phyloP scores from a whole-genome alignment of 2,888 invertebrate species.

The Melanophora roralis region DNA sequence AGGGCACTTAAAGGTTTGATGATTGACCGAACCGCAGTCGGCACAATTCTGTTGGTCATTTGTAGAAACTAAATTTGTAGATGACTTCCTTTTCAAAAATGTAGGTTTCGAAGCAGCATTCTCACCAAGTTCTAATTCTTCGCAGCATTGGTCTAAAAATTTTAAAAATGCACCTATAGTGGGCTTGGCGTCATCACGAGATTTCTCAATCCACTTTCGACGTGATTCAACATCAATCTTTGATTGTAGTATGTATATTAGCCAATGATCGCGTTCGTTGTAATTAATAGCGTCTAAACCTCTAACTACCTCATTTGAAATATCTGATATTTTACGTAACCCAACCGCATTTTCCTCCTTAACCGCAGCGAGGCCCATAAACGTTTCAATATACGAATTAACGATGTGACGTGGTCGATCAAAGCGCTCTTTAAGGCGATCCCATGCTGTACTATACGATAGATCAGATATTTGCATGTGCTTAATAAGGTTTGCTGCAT shows the following conservation, averaged over 20 bases:
- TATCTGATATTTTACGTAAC: slow-evolving; percentile 6
- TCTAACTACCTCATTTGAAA: background rate
- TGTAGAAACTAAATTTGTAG: background rate
- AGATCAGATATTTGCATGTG: slow-evolving; percentile 48
- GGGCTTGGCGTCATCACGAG: background rate
- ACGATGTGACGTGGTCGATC: slow-evolving; percentile 46
- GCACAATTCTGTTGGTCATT: background rate
- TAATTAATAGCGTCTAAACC: background rate
- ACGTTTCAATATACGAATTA: slow-evolving; percentile 41
- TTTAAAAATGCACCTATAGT: background rate
- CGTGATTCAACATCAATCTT: slow-evolving; percentile 8
- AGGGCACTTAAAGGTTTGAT: background rate
- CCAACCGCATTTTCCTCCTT: background rate
- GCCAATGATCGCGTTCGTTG: slow-evolving; percentile 1
- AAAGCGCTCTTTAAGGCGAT: slow-evolving; percentile 43
- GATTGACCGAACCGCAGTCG: background rate
- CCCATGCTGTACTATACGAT: slow-evolving; percentile 55
- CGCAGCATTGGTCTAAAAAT: slow-evolving; percentile 3
- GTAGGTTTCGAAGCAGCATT: background rate
- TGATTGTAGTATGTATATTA: background rate
- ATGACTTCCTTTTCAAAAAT: background rate
- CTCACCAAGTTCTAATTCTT: background rate
- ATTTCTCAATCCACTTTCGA: slow-evolving; percentile 11
- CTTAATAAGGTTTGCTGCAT: slow-evolving; percentile 39
- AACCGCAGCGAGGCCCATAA: slow-evolving; percentile 2